Base-by-base conservation (phyloP, 2,797 vertebrate genomes). In the Coendou prehensilis region DNA sequence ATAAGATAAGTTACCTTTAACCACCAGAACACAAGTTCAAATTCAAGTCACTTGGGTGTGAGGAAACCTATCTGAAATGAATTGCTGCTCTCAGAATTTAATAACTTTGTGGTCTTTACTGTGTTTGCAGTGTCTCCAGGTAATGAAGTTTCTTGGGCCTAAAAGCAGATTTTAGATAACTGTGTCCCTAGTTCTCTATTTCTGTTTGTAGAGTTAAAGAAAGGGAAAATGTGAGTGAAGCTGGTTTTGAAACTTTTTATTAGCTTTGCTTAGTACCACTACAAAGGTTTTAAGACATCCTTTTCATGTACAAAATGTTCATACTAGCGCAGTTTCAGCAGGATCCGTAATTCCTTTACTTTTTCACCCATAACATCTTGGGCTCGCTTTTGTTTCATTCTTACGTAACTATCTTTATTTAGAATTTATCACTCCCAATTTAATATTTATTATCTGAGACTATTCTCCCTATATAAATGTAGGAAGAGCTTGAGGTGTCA, bases 1-100 rank as follows among this genome's bases (percentile, higher is more conserved):
- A 89, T 91, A 87, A 87, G 94, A 92, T 41, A 76, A 15, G 67
- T 84, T 94, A 85, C 92, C n/a, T 52, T 95, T 96, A 95, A 91
- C 97, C 91, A 89, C 75, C 64, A 97, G 96, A 45, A 81, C 47
- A 83, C 26, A 28, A 6, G 88, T 97, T 97, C 92, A 97, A 93
- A 85, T 94, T 97, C 69, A 86, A 6, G 95, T 80, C 96, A 94
- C 69, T 94, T 96, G 61, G 28, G 71, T 92, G 10, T 87, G 75
- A 87, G 78, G 9, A 87, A 81, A 96, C 6, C 37, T 95, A 59
- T 76, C 45, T 95, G 89, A 96, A 94, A 26, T 95, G 83, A 63
- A 86, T 6, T 87, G 50, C 33, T 96, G 23, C 14, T 94, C 63
- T 96, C 41, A 84, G 63, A 95, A 45, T 82, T 97, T 97, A 91